phyloP scores from a whole-genome alignment of 2,113 vertebrate species.

The Cygnus atratus region DNA sequence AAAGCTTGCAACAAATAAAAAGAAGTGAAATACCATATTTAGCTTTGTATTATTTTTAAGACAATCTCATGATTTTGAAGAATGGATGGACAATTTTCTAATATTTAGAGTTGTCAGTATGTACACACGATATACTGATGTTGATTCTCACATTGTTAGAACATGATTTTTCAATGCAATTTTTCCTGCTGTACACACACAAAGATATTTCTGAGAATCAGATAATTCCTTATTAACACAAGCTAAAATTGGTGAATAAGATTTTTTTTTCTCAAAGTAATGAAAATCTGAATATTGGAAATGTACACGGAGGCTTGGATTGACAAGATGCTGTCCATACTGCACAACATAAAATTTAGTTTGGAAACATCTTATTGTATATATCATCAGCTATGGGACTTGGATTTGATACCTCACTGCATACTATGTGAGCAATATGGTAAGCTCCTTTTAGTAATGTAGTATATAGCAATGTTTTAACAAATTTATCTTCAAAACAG shows the following conservation, averaged over 20 bases:
- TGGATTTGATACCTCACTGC: neutral
- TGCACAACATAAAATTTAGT: neutral
- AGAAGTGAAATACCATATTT: neutral
- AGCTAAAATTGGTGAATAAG: neutral
- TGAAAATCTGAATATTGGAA: neutral
- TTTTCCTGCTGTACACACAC: neutral
- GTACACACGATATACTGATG: neutral
- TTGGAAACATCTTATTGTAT: neutral
- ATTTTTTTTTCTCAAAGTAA: neutral
- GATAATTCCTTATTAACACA: neutral
- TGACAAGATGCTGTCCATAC: neutral
- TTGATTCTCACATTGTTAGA: neutral
- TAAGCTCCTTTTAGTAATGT: neutral
- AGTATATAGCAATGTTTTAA: neutral
- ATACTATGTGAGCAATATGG: neutral
- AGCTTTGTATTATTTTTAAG: neutral
- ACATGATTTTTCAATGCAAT: neutral
- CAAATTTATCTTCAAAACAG: neutral
- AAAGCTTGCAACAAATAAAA: neutral
- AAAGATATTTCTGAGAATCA: neutral
- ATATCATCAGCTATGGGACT: neutral
- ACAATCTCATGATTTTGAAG: neutral
- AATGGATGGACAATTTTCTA: neutral
- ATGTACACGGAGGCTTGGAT: neutral
- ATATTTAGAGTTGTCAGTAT: neutral